A percentile compares a stretch with the other conserved stretches of the same genome.
Conservation (phyloP, 2,888 invertebrate genomes). For the Epinotia ramella region DNA sequence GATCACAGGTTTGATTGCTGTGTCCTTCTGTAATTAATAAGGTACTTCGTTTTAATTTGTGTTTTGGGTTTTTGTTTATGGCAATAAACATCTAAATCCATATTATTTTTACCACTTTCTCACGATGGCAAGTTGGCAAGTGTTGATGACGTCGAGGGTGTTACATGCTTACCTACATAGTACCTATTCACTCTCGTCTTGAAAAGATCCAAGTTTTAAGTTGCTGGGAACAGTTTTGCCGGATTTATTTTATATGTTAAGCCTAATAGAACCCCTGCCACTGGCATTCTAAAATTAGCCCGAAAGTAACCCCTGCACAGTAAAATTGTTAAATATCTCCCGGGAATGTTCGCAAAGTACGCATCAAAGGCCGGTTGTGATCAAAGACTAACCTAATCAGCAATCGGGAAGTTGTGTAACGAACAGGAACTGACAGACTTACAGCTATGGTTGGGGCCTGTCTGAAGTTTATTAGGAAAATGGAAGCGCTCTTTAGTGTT, state of each 20-base stretch:
- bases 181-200: too few relatives aligned
- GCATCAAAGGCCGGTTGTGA: slow-evolving; percentile 31
- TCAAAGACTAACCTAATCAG: slow-evolving; percentile 31
- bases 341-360: slow-evolving; percentile 29
- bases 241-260: not conserved
- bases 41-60: too few relatives aligned
- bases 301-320: not conserved
- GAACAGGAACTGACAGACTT: slow-evolving; percentile 11
- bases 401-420: slow-evolving; percentile 26
- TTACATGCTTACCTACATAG: too few relatives aligned
- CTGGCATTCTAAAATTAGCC: not conserved
- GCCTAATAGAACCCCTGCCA: not conserved
- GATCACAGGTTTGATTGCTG: too few relatives aligned
- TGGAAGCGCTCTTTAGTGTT: not conserved
- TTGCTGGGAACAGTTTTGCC: too few relatives aligned
- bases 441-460: not conserved
- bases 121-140: too few relatives aligned
- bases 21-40: too few relatives aligned
- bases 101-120: too few relatives aligned
- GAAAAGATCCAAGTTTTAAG: too few relatives aligned
- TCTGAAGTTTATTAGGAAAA: not conserved
- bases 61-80: too few relatives aligned
- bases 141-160: too few relatives aligned
- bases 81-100: too few relatives aligned
- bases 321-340: slow-evolving; percentile 15